Conservation (phyloP, 1,140 invertebrate species). For the Steinernema feltiae region DNA sequence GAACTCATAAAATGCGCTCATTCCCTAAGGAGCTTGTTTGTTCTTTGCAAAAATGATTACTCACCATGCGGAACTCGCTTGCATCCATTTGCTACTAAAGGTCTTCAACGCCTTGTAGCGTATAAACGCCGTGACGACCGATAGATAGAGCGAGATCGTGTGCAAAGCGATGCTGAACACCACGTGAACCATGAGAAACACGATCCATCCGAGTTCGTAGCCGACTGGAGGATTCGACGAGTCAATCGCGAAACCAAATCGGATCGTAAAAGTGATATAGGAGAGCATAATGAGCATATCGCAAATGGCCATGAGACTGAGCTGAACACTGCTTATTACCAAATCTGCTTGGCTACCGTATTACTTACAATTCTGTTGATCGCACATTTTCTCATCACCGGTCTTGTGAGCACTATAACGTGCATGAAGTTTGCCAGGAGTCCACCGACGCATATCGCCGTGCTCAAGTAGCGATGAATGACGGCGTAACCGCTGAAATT, state of each 20-base stretch:
- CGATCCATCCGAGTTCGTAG: conserved; percentile 41
- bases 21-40: too few species aligned
- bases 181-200: conserved; percentile 42
- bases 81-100: conserved; percentile 45
- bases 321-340: conserved; percentile 19
- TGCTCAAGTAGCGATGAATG: conserved; percentile 41
- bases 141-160: conserved; percentile 48
- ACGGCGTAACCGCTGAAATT: conserved; percentile 39
- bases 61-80: conserved; percentile 42
- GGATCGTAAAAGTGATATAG: conserved; percentile 41
- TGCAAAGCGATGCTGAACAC: conserved; percentile 44
- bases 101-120: conserved; percentile 47
- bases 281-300: conserved; percentile 47
- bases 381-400: conserved; percentile 46
- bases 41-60: conserved; percentile 5
- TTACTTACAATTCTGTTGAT: conserved; percentile 42
- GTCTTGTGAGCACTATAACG: conserved; percentile 38
- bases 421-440: conserved; percentile 40
- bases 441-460: conserved; percentile 46
- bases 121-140: conserved; percentile 44
- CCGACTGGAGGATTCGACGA: conserved; percentile 37
- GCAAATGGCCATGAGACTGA: conserved; percentile 44
- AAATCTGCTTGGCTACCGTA: not conserved
- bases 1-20: too few species aligned
- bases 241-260: conserved; percentile 46